Conservation (phyloP, 2,888 invertebrate species). For the Allophyes oxyacanthae region DNA sequence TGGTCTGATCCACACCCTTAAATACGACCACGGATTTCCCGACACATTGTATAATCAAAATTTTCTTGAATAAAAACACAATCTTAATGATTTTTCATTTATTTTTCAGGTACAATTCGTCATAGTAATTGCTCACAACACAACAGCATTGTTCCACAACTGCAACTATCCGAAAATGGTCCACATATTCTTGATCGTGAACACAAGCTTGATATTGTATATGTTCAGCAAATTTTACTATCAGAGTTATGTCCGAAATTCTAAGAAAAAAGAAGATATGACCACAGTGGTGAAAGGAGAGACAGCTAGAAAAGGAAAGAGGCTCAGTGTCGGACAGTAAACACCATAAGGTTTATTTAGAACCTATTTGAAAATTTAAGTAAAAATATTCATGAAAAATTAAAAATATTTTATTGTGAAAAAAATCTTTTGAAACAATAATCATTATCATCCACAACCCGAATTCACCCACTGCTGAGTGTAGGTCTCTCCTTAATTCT, state of each 20-base stretch:
- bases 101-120: slow-evolving; percentile 91
- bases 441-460: too few relatives aligned
- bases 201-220: slow-evolving; percentile 90
- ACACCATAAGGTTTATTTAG: too few relatives aligned
- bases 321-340: slow-evolving; percentile 41
- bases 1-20: too few relatives aligned
- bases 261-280: slow-evolving; percentile 34
- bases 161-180: slow-evolving; percentile 91
- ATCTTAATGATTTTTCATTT: slow-evolving; percentile 24
- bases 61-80: too few relatives aligned
- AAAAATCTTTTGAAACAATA: too few relatives aligned
- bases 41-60: too few relatives aligned
- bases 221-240: slow-evolving; percentile 93
- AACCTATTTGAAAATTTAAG: too few relatives aligned
- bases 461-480: too few relatives aligned
- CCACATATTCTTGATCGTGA: slow-evolving; percentile 89
- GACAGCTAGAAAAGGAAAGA: not conserved
- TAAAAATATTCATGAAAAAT: too few relatives aligned
- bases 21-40: too few relatives aligned
- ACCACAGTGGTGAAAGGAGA: not conserved
- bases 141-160: slow-evolving; percentile 85
- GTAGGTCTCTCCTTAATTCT: too few relatives aligned
- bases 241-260: slow-evolving; percentile 84
- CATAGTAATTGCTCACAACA: slow-evolving; percentile 91
- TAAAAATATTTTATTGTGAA: too few relatives aligned